These are phyloP conservation scores for Pelmatolapia mariae DNA, from an alignment of 2,113 vertebrate species.

Conservation along the genomic window DNA sequence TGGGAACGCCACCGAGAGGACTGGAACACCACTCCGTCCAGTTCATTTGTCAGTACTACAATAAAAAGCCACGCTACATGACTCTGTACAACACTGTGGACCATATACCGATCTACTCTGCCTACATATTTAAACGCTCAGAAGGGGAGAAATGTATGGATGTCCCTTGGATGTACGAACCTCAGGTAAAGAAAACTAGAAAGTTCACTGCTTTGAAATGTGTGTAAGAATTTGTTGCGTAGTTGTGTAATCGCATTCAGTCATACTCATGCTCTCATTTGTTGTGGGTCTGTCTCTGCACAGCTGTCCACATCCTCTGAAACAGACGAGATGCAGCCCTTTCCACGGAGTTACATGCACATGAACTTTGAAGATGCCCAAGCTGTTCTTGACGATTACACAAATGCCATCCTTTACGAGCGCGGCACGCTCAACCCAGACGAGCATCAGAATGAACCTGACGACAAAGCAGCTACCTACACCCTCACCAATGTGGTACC, in stretches of 20 bases:
- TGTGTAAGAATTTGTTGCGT: neutral
- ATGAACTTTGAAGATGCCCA: conserved; percentile 66
- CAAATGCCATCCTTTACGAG: conserved; percentile 56
- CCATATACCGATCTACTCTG: conserved; percentile 66
- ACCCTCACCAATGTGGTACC: conserved; percentile 70
- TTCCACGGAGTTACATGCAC: conserved; percentile 38
- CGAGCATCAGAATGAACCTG: conserved; percentile 53
- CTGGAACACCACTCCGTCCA: conserved; percentile 23
- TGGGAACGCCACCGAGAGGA: conserved; percentile 53
- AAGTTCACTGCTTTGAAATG: neutral
- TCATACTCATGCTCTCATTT: neutral
- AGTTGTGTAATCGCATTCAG: neutral
- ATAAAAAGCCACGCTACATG: conserved; percentile 55
- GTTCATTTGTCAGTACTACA: conserved; percentile 67
- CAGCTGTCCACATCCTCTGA: conserved; percentile 51
- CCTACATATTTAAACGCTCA: conserved; percentile 66
- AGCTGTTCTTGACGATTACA: conserved; percentile 62
- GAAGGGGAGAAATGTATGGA: conserved; percentile 58
- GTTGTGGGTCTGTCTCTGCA: neutral
- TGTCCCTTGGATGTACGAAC: conserved; percentile 72
- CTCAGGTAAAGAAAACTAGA: conserved; percentile 53
- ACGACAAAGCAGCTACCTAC: conserved; percentile 71
- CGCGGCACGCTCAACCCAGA: conserved; percentile 63
- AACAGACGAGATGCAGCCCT: conserved; percentile 64
- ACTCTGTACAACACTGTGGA: conserved; percentile 57